Evolutionary conservation across 2,888 invertebrate genomes (phyloP).

Genomic region (Dynastes grantii): DNA sequence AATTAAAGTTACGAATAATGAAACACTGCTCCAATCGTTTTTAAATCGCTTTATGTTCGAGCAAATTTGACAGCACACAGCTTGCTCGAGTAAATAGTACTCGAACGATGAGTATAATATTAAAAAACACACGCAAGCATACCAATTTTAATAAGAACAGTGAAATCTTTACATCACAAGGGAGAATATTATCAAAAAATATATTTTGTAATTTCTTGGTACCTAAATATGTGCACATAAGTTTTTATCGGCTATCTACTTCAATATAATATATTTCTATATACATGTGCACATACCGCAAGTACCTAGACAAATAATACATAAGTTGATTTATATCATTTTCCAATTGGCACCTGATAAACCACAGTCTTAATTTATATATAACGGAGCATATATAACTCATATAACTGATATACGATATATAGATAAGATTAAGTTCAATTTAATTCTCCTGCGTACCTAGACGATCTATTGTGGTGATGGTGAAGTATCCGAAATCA

Average conservation of each 20-base stretch:
- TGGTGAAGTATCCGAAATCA: constrained; percentile 24
- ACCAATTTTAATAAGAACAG: no score
- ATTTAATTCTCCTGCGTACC: constrained; percentile 16
- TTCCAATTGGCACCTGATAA: constrained; percentile 42
- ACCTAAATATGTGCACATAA: not conserved
- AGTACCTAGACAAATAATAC: constrained; percentile 4
- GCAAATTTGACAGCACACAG: no score
- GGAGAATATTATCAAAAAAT: not conserved
- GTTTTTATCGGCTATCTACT: not conserved
- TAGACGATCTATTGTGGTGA: constrained; percentile 15
- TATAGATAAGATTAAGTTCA: constrained; percentile 41
- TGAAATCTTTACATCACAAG: no score
- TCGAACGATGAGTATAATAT: no score
- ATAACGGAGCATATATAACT: constrained; percentile 20
- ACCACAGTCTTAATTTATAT: constrained; percentile 43
- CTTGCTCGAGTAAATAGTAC: no score
- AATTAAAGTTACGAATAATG: no score
- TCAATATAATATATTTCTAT: not conserved
- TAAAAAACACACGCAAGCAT: no score
- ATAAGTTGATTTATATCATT: constrained; percentile 27
- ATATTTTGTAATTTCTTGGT: not conserved
- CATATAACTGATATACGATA: constrained; percentile 38
- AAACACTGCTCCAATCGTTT: no score
- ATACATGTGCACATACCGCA: not conserved
- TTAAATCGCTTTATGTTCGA: no score